Base-by-base conservation (phyloP, 2,888 invertebrate genomes). In the Furcula furcula region DNA sequence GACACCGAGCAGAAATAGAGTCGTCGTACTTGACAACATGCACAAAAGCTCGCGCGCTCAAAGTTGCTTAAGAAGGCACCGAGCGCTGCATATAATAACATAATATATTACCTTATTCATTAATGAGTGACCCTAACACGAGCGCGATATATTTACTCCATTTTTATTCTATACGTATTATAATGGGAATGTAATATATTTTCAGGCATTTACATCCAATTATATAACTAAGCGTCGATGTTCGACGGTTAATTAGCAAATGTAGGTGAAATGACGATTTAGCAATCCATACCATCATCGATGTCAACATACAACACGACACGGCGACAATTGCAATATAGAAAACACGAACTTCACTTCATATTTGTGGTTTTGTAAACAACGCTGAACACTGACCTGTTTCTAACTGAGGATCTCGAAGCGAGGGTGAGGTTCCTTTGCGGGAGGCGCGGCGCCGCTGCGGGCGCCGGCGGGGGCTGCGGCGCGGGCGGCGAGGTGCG, bases 381-480 rank as follows among this genome's bases (percentile, higher is more conserved):
- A 4, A 13, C 3, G 26, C 32, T 32, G 32, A 29, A 10, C 20
- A 80, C 84, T 81, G 64, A 88, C 88, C 88, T 87, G 77, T 88
- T 88, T 65, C 88, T 72, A 41, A 87, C 74, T 25, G 86, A 77
- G 47, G 82, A 73, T 36, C 87, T 73, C 50, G 81, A 72, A 26
- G 88, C 76, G 35, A 87, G 83, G 62, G 87, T 85, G 56, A 84
- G 76, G 55, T 87, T 86, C 72, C 86, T 78, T 46, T 71, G 81
- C 39, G 81, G 83, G 29, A 82, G 71, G 15, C 78, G 71, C 83
- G 80, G 91, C 50, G 91, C 89, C 46, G 92, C 80, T 31, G 92
- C 52, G 80, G 77, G 91, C 52, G 92, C 90, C 66, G 92, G 90
- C 50, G 92, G 73, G 27, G 91, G 82, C 49, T 90, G 76, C 57